Evolutionary conservation across 1,140 invertebrate genomes (phyloP).

Genomic region (Cylas formicarius): DNA sequence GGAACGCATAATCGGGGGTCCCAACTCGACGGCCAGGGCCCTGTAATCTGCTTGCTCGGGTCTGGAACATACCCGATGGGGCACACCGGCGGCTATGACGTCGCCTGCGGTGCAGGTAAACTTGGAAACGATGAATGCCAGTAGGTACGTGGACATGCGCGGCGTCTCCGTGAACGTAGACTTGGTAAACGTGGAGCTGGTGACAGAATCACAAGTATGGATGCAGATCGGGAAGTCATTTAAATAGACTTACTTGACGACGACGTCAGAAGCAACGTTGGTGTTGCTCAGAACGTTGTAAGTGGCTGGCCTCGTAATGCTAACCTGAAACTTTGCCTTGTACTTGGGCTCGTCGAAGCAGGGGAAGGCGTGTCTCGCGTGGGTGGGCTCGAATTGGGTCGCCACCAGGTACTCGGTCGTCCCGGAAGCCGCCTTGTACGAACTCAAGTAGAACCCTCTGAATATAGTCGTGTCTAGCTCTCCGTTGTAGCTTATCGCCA

Average conservation of each 20-base stretch:
- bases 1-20: slow-evolving; percentile 40
- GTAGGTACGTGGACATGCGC: slow-evolving; percentile 9
- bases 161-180: slow-evolving; percentile 4
- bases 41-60: slow-evolving; percentile 44
- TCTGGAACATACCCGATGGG: slow-evolving; percentile 60
- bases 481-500: slow-evolving; percentile 1
- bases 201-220: too few relatives aligned
- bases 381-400: slow-evolving; percentile 23
- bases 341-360: slow-evolving; percentile 19
- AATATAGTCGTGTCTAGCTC: background rate
- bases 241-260: too few relatives aligned
- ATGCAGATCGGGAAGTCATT: too few relatives aligned
- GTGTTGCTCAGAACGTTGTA: slow-evolving; percentile 14
- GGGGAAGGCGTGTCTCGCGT: slow-evolving; percentile 20
- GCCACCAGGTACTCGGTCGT: slow-evolving; percentile 27
- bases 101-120: slow-evolving; percentile 5
- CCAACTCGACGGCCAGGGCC: slow-evolving; percentile 45
- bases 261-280: too few relatives aligned
- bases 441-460: slow-evolving; percentile 17
- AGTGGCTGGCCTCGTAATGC: slow-evolving; percentile 10
- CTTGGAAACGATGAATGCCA: slow-evolving; percentile 8
- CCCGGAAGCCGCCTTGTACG: slow-evolving; percentile 6
- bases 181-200: too few relatives aligned
- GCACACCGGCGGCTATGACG: slow-evolving; percentile 43
- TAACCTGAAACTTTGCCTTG: slow-evolving; percentile 17